Evolutionary conservation across 2,113 vertebrate genomes (phyloP).

Genomic region (Prochilodus magdalenae): DNA sequence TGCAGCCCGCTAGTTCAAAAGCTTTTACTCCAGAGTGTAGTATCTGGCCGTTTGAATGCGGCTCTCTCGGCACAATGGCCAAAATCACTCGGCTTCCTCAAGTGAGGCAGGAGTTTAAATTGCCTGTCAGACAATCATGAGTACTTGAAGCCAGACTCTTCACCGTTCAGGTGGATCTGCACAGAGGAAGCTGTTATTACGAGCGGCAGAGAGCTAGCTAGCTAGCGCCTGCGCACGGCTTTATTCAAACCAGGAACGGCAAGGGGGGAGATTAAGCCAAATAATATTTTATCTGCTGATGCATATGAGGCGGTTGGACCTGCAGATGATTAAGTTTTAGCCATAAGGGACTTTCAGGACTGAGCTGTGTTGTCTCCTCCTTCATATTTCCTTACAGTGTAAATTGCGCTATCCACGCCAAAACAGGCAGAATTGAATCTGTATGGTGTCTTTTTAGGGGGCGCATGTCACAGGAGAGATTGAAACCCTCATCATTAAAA

Average conservation of each 20-base stretch:
- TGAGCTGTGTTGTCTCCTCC: too few relatives aligned
- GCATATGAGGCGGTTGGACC: neutral
- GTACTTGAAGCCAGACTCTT: slow-evolving; percentile 10
- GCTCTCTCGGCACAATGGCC: slow-evolving; percentile 12
- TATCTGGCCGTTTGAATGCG: neutral
- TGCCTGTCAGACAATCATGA: slow-evolving; percentile 47
- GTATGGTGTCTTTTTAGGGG: too few relatives aligned
- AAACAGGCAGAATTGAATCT: too few relatives aligned
- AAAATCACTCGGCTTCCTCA: slow-evolving; percentile 24
- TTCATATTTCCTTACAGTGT: too few relatives aligned
- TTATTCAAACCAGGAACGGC: neutral
- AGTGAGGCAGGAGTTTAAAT: slow-evolving; percentile 30
- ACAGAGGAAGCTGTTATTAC: slow-evolving; percentile 21
- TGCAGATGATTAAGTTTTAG: neutral
- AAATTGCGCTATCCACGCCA: too few relatives aligned
- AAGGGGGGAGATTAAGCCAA: neutral
- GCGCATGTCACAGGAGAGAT: too few relatives aligned
- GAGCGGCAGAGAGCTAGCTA: neutral
- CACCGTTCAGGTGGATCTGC: slow-evolving; percentile 20
- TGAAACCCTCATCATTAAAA: too few relatives aligned
- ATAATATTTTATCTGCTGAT: neutral
- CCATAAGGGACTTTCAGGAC: neutral
- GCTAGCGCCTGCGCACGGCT: too few relatives aligned
- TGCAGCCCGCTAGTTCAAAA: slow-evolving; percentile 8
- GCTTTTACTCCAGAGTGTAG: neutral